Evolutionary conservation across 2,113 vertebrate genomes (phyloP), one percentile per base, ranked within the genome.

Genomic region (Grammomys dolichurus): DNA sequence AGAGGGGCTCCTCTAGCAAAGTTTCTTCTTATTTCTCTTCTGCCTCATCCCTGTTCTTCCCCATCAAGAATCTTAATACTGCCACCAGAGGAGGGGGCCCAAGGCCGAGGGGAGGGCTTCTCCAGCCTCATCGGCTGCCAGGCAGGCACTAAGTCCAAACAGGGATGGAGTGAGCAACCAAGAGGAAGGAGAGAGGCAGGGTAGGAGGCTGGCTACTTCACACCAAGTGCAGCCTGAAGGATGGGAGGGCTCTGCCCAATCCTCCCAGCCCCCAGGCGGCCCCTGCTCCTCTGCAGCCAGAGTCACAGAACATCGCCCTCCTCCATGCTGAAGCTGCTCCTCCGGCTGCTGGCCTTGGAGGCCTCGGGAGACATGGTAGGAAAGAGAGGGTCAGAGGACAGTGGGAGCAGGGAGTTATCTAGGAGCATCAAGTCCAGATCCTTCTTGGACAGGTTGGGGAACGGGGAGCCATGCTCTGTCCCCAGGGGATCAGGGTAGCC

Each of bases 251-350:
- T 58, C 40, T 40, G 46, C 54, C 60, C 87, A 2, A 31, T 31
- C 81, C 94, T 76, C 82, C 87, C 54, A 24, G 40, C 77, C 92
- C 89, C 95, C 81, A 87, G 92, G 96, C 95, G 40, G 90, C 19
- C 96, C 96, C 91, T 10, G n/a, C 12, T 54, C 88, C 95, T 89
- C n/a, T 1, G 96, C 56, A 0, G 91, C 93, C 95, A 33, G 88
- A 0, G 70, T 99, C 99, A 99, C 99, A 99, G 98, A 98, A 99
- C 99, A 70, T 99, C 99, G 13, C 99, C 95, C 16, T 99, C 99
- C 87, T 99, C 99, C 98, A 99, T 99, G 99, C 99, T 99, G 98
- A 99, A 99, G 98, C 99, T 99, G 98, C 99, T 99, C 43, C 99
- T 98, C 91, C 99, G 99, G 98, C 99, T 99, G 97, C 99, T 99